phyloP scores from a whole-genome alignment of 1,140 invertebrate genomes.

The Nephila pilipes region DNA sequence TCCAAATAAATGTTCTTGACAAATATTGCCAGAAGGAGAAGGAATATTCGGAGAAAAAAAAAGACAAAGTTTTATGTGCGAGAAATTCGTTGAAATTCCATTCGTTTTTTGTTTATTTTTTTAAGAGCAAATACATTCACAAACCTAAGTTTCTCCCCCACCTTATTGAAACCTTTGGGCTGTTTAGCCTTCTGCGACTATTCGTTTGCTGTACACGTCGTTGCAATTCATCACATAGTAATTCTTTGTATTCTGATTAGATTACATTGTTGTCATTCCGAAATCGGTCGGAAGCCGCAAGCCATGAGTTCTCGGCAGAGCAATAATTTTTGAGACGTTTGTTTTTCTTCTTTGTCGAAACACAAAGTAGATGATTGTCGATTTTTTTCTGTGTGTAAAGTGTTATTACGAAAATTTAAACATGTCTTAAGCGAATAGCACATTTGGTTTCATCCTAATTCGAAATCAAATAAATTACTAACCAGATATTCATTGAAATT shows the following conservation, averaged over 20 bases:
- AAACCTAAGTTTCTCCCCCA: neutral
- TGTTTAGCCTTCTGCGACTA: neutral
- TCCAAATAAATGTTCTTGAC: neutral
- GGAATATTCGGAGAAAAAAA: neutral
- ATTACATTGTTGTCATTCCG: slow-evolving; percentile 1
- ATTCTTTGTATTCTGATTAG: slow-evolving; percentile 2
- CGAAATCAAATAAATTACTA: too few relatives aligned
- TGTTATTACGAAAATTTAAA: too few relatives aligned
- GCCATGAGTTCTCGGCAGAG: neutral
- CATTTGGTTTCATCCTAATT: too few relatives aligned
- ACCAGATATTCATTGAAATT: too few relatives aligned
- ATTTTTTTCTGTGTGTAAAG: too few relatives aligned
- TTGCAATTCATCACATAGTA: neutral
- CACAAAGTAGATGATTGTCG: too few relatives aligned
- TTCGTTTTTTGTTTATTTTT: neutral
- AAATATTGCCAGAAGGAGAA: neutral
- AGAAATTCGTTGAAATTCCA: neutral
- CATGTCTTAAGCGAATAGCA: too few relatives aligned
- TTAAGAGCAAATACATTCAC: neutral
- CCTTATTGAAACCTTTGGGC: neutral
- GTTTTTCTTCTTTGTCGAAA: too few relatives aligned
- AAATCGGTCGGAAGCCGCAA: neutral
- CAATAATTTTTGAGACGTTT: neutral
- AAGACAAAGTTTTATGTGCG: neutral
- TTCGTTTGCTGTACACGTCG: neutral